These are phyloP conservation scores for Ctenomys sociabilis DNA, from an alignment of 2,113 vertebrate genomes.

Conservation along the genomic window DNA sequence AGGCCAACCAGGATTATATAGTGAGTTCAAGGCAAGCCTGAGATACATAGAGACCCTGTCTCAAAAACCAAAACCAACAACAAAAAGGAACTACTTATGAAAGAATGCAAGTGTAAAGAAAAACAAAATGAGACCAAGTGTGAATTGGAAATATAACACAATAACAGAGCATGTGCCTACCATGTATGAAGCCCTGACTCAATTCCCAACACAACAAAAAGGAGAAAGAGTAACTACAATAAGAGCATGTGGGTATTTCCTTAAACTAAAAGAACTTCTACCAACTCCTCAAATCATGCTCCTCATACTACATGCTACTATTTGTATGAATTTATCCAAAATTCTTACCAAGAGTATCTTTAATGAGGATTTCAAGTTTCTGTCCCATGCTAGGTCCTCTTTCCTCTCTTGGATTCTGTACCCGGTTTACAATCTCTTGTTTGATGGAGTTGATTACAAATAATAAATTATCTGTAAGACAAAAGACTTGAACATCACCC, in stretches of 20 bases:
- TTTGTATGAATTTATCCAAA: slow-evolving; percentile 25
- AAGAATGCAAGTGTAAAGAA: not conserved
- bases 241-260: slow-evolving; percentile 4
- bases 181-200: not conserved
- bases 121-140: not conserved
- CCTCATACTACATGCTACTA: not conserved
- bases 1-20: not conserved
- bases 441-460: slow-evolving; percentile 99
- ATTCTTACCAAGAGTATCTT: slow-evolving; percentile 95
- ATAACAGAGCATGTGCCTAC: not conserved
- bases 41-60: not conserved
- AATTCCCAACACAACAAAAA: not conserved
- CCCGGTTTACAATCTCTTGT: slow-evolving; percentile 96
- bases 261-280: slow-evolving; percentile 18
- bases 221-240: not conserved
- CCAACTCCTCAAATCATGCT: not conserved
- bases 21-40: not conserved
- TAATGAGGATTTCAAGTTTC: slow-evolving; percentile 94
- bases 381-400: slow-evolving; percentile 94
- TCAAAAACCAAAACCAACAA: not conserved
- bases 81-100: not conserved
- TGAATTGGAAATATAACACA: not conserved
- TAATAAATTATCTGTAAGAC: slow-evolving; percentile 93
- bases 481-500: slow-evolving; percentile 60
- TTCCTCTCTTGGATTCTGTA: slow-evolving; percentile 93